phyloP scores from a whole-genome alignment of 2,888 invertebrate species.

The Harmothoe impar region DNA sequence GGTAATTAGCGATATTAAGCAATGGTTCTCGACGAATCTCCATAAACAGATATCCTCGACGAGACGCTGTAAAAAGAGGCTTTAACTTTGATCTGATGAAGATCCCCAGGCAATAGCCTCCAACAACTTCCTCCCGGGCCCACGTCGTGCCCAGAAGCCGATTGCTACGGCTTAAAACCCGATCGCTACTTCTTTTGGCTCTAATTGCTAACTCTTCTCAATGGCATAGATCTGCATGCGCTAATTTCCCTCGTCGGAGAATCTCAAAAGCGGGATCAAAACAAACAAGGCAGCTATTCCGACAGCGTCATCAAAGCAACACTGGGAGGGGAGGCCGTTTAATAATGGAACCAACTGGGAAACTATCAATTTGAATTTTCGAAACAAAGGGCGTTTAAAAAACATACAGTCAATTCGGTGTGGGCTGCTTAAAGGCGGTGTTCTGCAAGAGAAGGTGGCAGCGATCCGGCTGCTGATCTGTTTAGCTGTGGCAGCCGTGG shows the following conservation, averaged over 20 bases:
- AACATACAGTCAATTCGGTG: background rate
- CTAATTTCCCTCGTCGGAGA: background rate
- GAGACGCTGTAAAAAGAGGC: background rate
- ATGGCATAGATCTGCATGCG: background rate
- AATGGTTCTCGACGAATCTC: background rate
- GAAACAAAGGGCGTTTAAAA: background rate
- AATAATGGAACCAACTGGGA: background rate
- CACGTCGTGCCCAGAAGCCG: conserved; percentile 25
- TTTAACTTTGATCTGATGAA: conserved; percentile 43
- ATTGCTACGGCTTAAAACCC: conserved; percentile 16
- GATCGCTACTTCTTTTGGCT: background rate
- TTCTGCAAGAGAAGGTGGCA: conserved; percentile 3
- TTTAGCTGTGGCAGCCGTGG: background rate
- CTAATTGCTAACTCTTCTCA: background rate
- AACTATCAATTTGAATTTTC: conserved; percentile 22
- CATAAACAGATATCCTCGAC: conserved; percentile 33
- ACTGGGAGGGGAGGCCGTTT: background rate
- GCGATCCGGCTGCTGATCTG: background rate
- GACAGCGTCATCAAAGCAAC: background rate
- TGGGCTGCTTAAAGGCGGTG: background rate
- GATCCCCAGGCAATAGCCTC: conserved; percentile 4
- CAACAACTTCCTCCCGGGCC: background rate
- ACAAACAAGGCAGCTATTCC: background rate
- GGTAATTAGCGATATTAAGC: conserved; percentile 51
- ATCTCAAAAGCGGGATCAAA: background rate